Base-by-base conservation (phyloP, 2,797 vertebrate species). In the Manis pentadactyla region DNA sequence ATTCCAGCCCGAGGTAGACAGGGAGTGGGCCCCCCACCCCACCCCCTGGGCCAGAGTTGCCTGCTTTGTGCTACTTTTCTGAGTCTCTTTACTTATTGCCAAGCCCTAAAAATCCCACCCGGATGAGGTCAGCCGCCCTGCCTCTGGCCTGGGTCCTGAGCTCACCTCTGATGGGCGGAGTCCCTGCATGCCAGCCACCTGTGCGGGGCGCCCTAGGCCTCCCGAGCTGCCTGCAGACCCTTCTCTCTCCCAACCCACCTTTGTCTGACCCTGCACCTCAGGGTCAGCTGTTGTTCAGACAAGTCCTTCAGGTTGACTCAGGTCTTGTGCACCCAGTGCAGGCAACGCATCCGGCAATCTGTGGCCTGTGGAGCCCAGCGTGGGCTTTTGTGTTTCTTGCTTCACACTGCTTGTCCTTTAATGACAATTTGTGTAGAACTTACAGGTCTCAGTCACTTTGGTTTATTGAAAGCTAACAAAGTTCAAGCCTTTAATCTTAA, bases 161-260 rank as follows among this genome's bases (percentile, higher is more conserved):
- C 1, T 46, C 21, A 39, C 13, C 42, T 74, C 19, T 11, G 27
- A 46, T 2, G 12, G 61, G 49, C 66, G n/a, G n/a, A 88, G 19
- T 13, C 13, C 21, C 12, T 23, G 10, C 13, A 18, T n/a, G 57
- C 5, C 4, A 8, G 13, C 31, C n/a, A 27, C 49, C 34, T 31
- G 11, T 14, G 4, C 1, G 0, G 46, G 4, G 31, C 4, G 2
- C 0, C 31, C 31, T 29, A 0, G 2, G 18, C 42, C 29, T 75
- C 46, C 39, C n/a, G 2, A 13, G 15, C 9, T 57, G 37, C 18
- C 4, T 61, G 23, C 61, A 86, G 29, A 29, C 42, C 21, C 49
- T 17, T 61, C 9, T 49, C 3, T 23, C 1, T 19, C 42, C 87
- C 9, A 7, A 21, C 27, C 27, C 69, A 77, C 53, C 69, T 94